A percentile compares a stretch with the other conserved stretches of the same genome.
Conservation (phyloP, 2,113 vertebrate genomes). For the Arvicanthis niloticus region DNA sequence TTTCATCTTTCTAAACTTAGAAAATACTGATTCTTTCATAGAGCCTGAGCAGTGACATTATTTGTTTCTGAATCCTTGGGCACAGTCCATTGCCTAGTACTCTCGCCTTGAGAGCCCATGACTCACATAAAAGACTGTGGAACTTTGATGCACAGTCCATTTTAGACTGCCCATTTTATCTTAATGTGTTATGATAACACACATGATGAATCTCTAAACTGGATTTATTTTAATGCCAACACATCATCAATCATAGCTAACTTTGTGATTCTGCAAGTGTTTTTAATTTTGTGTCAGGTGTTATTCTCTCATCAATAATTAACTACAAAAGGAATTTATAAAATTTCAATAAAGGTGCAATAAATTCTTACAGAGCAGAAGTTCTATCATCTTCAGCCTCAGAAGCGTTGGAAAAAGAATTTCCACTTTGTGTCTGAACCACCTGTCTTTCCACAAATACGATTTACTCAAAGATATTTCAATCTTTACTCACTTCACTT, state of each 20-base stretch:
- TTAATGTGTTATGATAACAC: background rate
- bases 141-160: no score
- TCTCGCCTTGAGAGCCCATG: background rate
- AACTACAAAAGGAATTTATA: background rate
- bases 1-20: background rate
- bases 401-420: background rate
- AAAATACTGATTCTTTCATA: background rate
- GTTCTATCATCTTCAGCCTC: background rate
- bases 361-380: background rate
- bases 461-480: background rate
- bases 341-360: background rate
- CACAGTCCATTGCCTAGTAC: background rate
- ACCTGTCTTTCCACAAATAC: background rate
- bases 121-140: background rate
- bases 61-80: background rate
- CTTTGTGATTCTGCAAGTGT: background rate
- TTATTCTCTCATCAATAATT: background rate
- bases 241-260: background rate
- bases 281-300: background rate
- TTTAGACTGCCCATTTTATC: background rate
- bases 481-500: background rate
- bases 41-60: background rate
- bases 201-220: background rate
- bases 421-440: background rate
- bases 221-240: background rate